phyloP scores from a whole-genome alignment of 23 tunicate species.

The Ciona savignyi region DNA sequence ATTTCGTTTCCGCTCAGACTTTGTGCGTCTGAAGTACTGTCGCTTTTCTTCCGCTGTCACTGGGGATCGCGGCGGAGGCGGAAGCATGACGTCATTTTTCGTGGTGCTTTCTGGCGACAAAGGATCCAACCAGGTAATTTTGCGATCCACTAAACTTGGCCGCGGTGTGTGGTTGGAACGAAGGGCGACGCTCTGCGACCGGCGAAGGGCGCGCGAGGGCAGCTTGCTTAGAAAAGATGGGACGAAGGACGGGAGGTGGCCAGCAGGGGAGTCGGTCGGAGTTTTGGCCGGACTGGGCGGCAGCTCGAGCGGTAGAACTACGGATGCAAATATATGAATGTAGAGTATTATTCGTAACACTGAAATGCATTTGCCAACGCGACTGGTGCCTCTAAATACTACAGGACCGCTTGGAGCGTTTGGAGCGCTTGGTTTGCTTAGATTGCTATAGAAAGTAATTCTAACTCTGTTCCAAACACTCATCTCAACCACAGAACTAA shows the following conservation, averaged over 20 bases:
- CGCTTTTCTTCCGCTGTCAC: background rate
- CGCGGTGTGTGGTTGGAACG: background rate
- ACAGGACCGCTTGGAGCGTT: no score
- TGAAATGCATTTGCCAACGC: no score
- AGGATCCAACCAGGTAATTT: background rate
- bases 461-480: no score
- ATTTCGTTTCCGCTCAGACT: background rate
- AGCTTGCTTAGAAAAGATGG: constrained; percentile 15
- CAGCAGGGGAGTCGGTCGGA: constrained; percentile 1
- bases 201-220: constrained; percentile 4
- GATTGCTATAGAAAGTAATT: no score
- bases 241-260: background rate
- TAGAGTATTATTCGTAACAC: no score
- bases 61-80: background rate
- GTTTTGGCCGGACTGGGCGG: constrained; percentile 25
- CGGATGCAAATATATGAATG: no score
- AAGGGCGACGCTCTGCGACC: constrained; percentile 14
- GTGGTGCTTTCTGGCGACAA: background rate
- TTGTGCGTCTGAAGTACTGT: background rate
- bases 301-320: constrained; percentile 45
- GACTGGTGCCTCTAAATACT: no score
- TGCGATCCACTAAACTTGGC: background rate
- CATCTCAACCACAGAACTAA: no score
- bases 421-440: no score
- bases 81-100: background rate